These are phyloP conservation scores for Byasa hedistus DNA, from an alignment of 2,888 invertebrate genomes.

Conservation along the genomic window DNA sequence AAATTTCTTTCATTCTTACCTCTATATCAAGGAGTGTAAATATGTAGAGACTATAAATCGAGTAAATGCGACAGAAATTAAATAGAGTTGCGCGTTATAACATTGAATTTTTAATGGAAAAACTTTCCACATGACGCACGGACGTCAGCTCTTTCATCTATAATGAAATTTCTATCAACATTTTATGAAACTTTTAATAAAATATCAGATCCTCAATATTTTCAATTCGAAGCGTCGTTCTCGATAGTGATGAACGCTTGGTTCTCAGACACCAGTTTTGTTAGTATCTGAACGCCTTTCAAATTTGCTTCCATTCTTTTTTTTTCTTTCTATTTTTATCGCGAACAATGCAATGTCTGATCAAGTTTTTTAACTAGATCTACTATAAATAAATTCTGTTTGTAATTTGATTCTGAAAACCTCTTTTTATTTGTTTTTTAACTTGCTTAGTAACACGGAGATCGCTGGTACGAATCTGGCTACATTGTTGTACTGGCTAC, in stretches of 20 bases:
- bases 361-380: constrained; percentile 3
- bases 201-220: background rate
- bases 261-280: constrained; percentile 13
- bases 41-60: background rate
- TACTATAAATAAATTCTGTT: constrained; percentile 10
- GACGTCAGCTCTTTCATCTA: constrained; percentile 1
- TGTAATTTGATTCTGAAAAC: background rate
- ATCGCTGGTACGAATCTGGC: no score
- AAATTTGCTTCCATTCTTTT: constrained; percentile 27
- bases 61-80: background rate
- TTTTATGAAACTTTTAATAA: constrained; percentile 12
- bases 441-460: no score
- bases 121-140: constrained; percentile 4
- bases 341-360: constrained; percentile 12
- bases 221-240: background rate
- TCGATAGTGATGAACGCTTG: constrained; percentile 2
- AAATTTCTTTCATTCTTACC: no score
- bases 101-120: constrained; percentile 11
- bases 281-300: constrained; percentile 27
- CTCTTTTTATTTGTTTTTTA: constrained; percentile 5
- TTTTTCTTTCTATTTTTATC: constrained; percentile 29
- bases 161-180: constrained; percentile 7
- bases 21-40: background rate
- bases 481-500: no score
- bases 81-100: background rate